Percentiles rank a stretch among this genome's conserved stretches.
phyloP scores from a whole-genome alignment of 2,113 vertebrate species.

The Varanus komodoensis region DNA sequence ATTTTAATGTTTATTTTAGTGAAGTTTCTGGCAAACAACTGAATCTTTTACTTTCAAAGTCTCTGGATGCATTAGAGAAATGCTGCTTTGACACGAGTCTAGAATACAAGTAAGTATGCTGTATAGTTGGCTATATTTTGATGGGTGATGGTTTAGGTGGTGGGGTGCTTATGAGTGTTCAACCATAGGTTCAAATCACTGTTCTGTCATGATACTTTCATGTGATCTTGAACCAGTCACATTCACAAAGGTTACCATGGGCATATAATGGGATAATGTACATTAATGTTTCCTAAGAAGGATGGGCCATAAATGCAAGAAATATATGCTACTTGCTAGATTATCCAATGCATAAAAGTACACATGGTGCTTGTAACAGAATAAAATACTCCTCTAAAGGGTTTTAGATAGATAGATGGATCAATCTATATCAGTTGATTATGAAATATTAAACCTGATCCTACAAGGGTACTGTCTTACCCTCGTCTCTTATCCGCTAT shows the following conservation, averaged over 20 bases:
- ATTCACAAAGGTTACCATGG: not conserved
- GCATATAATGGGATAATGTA: not conserved
- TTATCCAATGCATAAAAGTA: no score
- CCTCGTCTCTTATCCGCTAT: not conserved
- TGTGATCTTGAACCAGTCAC: no score
- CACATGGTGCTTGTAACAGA: not conserved
- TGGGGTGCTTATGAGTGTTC: not conserved
- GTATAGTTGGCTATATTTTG: not conserved
- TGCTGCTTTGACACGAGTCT: constrained; percentile 88
- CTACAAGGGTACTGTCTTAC: not conserved
- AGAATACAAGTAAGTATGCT: constrained; percentile 89
- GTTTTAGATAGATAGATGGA: no score
- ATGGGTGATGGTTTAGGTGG: not conserved
- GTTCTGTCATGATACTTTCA: not conserved
- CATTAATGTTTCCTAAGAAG: not conserved
- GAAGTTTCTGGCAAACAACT: constrained; percentile 86
- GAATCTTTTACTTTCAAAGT: constrained; percentile 80
- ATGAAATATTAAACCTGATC: not conserved
- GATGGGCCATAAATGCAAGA: not conserved
- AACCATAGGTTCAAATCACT: not conserved
- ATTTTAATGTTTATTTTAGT: constrained; percentile 67
- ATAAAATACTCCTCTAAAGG: not conserved
- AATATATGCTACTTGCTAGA: no score
- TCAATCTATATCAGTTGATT: no score
- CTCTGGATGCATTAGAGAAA: constrained; percentile 83